A percentile compares a stretch with the other conserved stretches of the same genome.
Evolutionary conservation across 1,140 invertebrate species (phyloP).

Genomic region (Parapsyche elsis): DNA sequence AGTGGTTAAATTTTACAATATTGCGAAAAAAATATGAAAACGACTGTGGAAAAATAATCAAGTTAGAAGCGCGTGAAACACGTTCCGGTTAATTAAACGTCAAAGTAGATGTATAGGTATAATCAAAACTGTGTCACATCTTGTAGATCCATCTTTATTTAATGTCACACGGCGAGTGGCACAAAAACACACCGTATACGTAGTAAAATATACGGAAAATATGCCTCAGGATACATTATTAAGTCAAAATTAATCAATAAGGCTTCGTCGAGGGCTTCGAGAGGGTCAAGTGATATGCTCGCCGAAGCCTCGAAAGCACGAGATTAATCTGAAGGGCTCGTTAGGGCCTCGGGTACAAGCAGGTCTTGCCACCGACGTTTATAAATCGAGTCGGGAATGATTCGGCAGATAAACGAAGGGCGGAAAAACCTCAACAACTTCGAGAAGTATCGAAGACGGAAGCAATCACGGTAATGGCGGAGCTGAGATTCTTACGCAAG

Average conservation of each 20-base stretch:
- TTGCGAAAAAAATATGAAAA: not conserved
- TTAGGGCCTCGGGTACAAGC: conserved; percentile 35
- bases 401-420: conserved; percentile 52
- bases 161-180: not conserved
- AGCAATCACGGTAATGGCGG: conserved; percentile 35
- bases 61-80: not conserved
- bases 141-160: conserved; percentile 1
- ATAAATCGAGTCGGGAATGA: conserved; percentile 53
- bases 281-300: conserved; percentile 41
- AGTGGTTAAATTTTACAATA: not conserved
- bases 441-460: conserved; percentile 36
- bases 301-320: conserved; percentile 28
- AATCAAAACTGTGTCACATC: not conserved
- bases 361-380: conserved; percentile 48
- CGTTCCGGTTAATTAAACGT: conserved; percentile 16
- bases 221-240: conserved; percentile 16
- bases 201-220: not conserved
- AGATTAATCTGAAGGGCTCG: conserved; percentile 41
- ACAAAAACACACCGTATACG: not conserved
- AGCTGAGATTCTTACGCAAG: conserved; percentile 13
- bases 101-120: conserved; percentile 1
- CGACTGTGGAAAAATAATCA: not conserved
- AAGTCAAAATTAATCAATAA: conserved; percentile 39
- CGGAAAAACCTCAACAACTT: conserved; percentile 34
- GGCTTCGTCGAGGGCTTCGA: conserved; percentile 34